Evolutionary conservation across 2,797 vertebrate genomes (phyloP), one percentile per base, ranked within the genome.

Genomic region (Anas bahamensis): DNA sequence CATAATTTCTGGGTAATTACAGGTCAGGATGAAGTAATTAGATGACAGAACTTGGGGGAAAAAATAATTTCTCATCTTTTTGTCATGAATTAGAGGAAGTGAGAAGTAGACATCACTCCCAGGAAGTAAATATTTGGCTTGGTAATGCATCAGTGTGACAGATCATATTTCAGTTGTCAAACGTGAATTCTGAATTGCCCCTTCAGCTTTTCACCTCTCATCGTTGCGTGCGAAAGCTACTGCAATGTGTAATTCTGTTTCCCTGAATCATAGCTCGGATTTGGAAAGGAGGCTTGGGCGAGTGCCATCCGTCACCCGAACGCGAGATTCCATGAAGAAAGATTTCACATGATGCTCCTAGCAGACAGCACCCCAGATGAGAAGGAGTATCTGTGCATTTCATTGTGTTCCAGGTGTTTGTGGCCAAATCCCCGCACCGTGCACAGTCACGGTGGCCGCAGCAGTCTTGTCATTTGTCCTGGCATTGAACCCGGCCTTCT

Each of bases 21-120:
- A 86, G 69, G 57, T 87, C 86, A 87, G 82, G 64, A 50, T 89
- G 76, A 88, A 71, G 77, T 88, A 81, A 92, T 87, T 71, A 89
- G 63, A 83, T 94, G 86, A 68, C 44, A 75, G 69, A 93, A 91
- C 82, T 88, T 78, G 46, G 65, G 39, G 88, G 28, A 89, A 92
- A 75, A 1, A 78, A 5, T 37, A 65, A 21, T 42, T 78, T 65
- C 42, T 69, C 83, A 60, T 42, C 37, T 85, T 88, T 68, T 65
- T 81, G 56, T 59, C 41, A 23, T 35, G 18, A 83, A 46, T 64
- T 73, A 66, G 63, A 92, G 68, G 56, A 93, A 76, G 35, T 55
- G 56, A 33, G 73, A 68, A 83, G 59, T 52, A 3, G 17, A 3
- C 60, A 46, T 68, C 21, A 29, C 10, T 89, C 52, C 60, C 83